phyloP scores from a whole-genome alignment of 2,113 vertebrate genomes.

The Hippocampus abdominalis region DNA sequence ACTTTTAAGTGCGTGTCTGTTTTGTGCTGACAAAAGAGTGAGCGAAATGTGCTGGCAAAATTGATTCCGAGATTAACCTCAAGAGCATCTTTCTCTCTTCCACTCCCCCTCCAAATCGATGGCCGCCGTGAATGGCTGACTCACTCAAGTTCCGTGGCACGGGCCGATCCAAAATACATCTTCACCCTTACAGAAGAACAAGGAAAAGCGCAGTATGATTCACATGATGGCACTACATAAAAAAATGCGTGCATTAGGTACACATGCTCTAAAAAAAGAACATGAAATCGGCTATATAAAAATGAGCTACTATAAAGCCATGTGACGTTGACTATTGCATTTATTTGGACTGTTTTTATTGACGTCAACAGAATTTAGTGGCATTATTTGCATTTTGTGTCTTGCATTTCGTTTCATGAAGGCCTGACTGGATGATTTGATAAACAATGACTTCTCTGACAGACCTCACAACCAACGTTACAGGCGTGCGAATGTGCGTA shows the following conservation, averaged over 20 bases:
- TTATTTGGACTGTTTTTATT: not conserved
- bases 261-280: not conserved
- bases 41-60: constrained; percentile 27
- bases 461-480: no score
- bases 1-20: not conserved
- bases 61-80: constrained; percentile 50
- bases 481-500: no score
- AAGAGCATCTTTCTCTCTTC: constrained; percentile 19
- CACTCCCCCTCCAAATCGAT: constrained; percentile 41
- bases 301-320: not conserved
- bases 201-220: not conserved
- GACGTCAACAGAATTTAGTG: not conserved
- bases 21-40: constrained; percentile 17
- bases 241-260: not conserved
- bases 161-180: constrained; percentile 26
- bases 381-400: no score
- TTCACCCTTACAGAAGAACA: constrained; percentile 15
- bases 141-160: constrained; percentile 24
- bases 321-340: not conserved
- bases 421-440: no score
- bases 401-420: no score
- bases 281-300: not conserved
- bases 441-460: no score
- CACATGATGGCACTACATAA: not conserved
- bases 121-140: constrained; percentile 33